A percentile compares a stretch with the other conserved stretches of the same genome.
These are phyloP conservation scores for Buceros bicornis DNA, from an alignment of 2,797 vertebrate genomes.

Conservation along the genomic window DNA sequence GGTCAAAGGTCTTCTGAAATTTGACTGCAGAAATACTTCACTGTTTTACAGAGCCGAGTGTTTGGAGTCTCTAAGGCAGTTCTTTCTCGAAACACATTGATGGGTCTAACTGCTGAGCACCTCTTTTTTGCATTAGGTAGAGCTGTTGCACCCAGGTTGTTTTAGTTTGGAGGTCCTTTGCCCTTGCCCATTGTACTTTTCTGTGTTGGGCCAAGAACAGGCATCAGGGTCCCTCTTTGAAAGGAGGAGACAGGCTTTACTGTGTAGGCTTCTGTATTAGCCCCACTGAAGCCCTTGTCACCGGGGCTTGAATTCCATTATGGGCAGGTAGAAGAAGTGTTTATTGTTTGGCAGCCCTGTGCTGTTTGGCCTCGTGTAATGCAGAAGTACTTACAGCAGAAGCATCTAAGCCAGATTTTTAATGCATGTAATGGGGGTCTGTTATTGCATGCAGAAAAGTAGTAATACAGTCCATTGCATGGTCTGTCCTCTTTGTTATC, in stretches of 20 bases:
- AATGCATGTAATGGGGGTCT: not conserved
- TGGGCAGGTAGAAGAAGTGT: not conserved
- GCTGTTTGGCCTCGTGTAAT: not conserved
- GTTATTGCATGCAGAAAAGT: not conserved
- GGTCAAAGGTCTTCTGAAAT: constrained; percentile 12
- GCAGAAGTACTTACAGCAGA: not conserved
- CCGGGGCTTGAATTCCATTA: not conserved
- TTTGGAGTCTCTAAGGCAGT: not conserved
- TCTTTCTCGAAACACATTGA: not conserved
- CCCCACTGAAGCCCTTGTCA: not conserved
- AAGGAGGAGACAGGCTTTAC: not conserved
- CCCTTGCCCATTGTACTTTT: not conserved
- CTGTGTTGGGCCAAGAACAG: not conserved
- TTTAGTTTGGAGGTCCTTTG: not conserved
- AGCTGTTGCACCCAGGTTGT: not conserved
- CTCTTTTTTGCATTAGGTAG: not conserved
- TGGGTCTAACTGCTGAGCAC: not conserved
- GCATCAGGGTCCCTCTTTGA: not conserved
- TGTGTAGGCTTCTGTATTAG: not conserved
- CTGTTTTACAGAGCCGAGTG: not conserved
- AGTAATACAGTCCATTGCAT: not conserved
- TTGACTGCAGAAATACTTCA: not conserved
- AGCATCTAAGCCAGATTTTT: not conserved
- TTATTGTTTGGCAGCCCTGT: not conserved
- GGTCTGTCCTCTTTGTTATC: not conserved